Evolutionary conservation across 1,140 invertebrate species (phyloP).

Genomic region (Holotrichia oblita): DNA sequence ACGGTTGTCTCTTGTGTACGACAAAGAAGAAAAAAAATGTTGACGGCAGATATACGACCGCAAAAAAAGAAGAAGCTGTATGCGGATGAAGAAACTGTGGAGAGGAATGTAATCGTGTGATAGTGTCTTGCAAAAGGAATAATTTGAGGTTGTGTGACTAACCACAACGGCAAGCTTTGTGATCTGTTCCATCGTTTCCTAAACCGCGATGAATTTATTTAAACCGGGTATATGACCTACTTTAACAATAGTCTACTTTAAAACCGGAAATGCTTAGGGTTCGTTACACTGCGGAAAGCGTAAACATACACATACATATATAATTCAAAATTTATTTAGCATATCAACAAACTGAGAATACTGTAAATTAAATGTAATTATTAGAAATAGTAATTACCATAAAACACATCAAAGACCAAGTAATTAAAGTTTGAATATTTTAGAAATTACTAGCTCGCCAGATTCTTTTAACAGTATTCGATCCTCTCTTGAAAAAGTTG

Average conservation of each 20-base stretch:
- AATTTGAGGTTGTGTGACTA: not conserved
- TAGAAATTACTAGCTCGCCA: too few species aligned
- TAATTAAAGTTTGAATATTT: too few species aligned
- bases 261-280: not conserved
- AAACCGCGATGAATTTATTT: not conserved
- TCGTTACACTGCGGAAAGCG: not conserved
- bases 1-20: conserved; percentile 1
- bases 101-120: not conserved
- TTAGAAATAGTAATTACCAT: too few species aligned
- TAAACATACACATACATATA: too few species aligned
- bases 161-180: not conserved
- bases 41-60: not conserved
- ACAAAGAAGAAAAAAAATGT: not conserved
- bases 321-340: too few species aligned
- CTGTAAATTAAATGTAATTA: too few species aligned
- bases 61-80: not conserved
- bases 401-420: too few species aligned
- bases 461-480: too few species aligned
- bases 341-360: too few species aligned
- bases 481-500: too few species aligned
- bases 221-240: not conserved
- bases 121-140: not conserved
- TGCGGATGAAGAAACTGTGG: not conserved
- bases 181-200: not conserved
- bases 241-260: not conserved